These are phyloP conservation scores for Sebastes nivosus DNA, from an alignment of 2,797 vertebrate species.

Conservation along the genomic window DNA sequence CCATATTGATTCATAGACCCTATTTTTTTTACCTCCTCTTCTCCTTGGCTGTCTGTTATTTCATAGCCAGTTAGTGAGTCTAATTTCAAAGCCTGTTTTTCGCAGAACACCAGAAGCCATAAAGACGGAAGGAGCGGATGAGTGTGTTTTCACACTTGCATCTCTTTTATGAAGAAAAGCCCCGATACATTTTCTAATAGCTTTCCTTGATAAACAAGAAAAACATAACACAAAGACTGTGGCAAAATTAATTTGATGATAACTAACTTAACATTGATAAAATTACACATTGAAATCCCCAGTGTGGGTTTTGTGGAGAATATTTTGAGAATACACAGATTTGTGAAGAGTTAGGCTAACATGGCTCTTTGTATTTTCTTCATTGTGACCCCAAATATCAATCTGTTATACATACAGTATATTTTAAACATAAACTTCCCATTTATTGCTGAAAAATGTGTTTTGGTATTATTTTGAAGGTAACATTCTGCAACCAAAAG, in stretches of 20 bases:
- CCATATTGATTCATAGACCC: slow-evolving; percentile 98
- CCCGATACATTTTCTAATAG: slow-evolving; percentile 53
- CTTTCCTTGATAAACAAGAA: slow-evolving; percentile 58
- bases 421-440: background rate
- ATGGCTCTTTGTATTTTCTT: background rate
- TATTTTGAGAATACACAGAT: slow-evolving; percentile 35
- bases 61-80: slow-evolving; percentile 72
- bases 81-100: slow-evolving; percentile 71
- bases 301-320: slow-evolving; percentile 50
- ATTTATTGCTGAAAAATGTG: background rate
- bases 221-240: slow-evolving; percentile 43
- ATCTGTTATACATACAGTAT: slow-evolving; percentile 3
- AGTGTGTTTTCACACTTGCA: slow-evolving; percentile 49
- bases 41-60: slow-evolving; percentile 80
- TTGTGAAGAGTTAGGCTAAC: background rate
- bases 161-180: slow-evolving; percentile 61
- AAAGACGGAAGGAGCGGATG: slow-evolving; percentile 32
- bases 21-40: slow-evolving; percentile 81
- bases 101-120: slow-evolving; percentile 60
- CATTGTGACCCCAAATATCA: background rate
- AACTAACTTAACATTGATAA: slow-evolving; percentile 51
- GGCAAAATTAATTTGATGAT: slow-evolving; percentile 48
- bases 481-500: background rate
- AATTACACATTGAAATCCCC: slow-evolving; percentile 52
- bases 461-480: background rate